These are phyloP conservation scores for Chrysomela aeneicollis DNA, from an alignment of 2,888 invertebrate species.

Conservation along the genomic window DNA sequence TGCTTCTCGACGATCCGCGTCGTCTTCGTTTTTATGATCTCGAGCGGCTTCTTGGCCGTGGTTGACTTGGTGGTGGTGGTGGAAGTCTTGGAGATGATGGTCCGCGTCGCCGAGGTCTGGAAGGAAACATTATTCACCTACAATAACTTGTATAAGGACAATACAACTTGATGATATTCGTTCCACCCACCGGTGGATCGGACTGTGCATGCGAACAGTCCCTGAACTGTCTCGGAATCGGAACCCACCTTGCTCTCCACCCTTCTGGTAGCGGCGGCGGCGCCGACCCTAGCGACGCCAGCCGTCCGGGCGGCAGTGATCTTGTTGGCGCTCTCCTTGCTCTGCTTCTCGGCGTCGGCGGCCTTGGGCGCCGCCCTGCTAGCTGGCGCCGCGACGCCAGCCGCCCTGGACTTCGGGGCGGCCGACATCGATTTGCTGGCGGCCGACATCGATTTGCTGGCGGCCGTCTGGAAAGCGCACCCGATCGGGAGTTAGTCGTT, in stretches of 20 bases:
- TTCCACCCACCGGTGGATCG: too few relatives aligned
- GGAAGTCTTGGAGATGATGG: slow-evolving; percentile 51
- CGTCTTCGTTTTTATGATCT: slow-evolving; percentile 45
- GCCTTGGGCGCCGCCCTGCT: slow-evolving; percentile 46
- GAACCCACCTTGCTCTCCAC: slow-evolving; percentile 53
- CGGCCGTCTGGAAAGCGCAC: too few relatives aligned
- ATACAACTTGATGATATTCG: too few relatives aligned
- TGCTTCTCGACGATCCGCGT: slow-evolving; percentile 53
- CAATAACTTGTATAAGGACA: too few relatives aligned
- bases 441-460: slow-evolving; percentile 35
- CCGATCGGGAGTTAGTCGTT: too few relatives aligned
- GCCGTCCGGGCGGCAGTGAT: slow-evolving; percentile 54
- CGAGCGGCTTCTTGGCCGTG: slow-evolving; percentile 49
- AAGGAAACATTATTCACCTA: too few relatives aligned
- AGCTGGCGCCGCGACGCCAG: slow-evolving; percentile 48
- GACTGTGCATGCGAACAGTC: too few relatives aligned
- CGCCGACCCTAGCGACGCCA: background rate
- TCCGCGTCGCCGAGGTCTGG: slow-evolving; percentile 38
- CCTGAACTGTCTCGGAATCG: too few relatives aligned
- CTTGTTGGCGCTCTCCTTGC: slow-evolving; percentile 76
- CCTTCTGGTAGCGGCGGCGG: slow-evolving; percentile 45
- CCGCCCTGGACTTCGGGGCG: slow-evolving; percentile 45
- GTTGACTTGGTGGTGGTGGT: slow-evolving; percentile 53
- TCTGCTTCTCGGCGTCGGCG: slow-evolving; percentile 65
- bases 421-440: slow-evolving; percentile 41